Evolutionary conservation across 2,797 vertebrate species (phyloP), one percentile per base, ranked within the genome.

Genomic region (Hapalemur alaotrensis): DNA sequence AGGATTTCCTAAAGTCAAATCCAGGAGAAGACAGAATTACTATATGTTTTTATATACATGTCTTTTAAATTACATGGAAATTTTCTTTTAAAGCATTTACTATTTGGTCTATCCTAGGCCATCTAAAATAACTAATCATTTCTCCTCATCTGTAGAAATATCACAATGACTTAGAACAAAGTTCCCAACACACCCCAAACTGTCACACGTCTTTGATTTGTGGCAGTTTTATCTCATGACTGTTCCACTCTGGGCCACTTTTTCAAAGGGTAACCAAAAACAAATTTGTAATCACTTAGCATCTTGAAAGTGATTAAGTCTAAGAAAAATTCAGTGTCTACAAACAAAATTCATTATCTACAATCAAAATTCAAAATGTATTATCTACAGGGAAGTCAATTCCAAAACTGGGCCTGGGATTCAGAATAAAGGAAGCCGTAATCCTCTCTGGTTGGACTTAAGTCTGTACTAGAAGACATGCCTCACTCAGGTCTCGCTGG

Each of bases 291-390:
- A 90, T 69, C 80, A 61, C 57, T 87, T 78, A 67, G 83, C 32
- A 92, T 57, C 83, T 89, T 76, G 63, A 94, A 95, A 89, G 3
- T 28, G 65, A 91, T 76, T 63, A 91, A 89, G 20, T 41, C 46
- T 89, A 41, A 95, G 76, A 88, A 41, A 18, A 95, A 92, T 87
- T 80, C 70, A 41, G 32, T 35, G 10, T 81, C 85, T 93, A 95
- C 85, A 81, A 86, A 96, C 59, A 93, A 96, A 97, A 94, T 85
- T 38, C 80, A 83, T n/a, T n/a, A n/a, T 81, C 85, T 93, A 95
- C 85, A 81, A 86, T 96, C 59, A 93, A 96, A 97, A 94, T 85
- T 38, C 20, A 30, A 91, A 89, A 93, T 79, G 17, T 28, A 52
- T 69, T 46, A 28, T 95, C 50, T 50, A 35, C 0, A 75, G 30